Base-by-base conservation (phyloP, 2,888 invertebrate genomes). In the Bibio marci region DNA sequence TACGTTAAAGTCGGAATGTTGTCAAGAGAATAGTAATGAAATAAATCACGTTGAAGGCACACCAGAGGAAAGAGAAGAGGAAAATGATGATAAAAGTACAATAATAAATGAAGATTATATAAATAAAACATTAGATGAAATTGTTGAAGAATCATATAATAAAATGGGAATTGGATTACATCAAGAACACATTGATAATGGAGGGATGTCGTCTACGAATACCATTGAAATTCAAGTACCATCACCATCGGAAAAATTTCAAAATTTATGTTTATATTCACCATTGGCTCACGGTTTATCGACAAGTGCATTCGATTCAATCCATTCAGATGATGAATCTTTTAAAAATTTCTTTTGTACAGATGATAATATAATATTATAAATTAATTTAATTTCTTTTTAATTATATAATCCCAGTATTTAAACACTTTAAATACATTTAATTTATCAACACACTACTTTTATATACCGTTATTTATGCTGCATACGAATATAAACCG, bases 201-300 rank as follows among this genome's bases (percentile, higher is more conserved):
- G 22, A 6, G 22, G 22, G 8, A 6, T 22, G 8, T 4, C 31
- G 13, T 3, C 14, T 4, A 4, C 31, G 8, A 14, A 15, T 31
- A 13, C 15, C 3, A 14, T 31, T 15, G 33, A 33, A 18, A 17
- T 18, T n/a, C 70, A 66, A 53, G 55, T 70, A 13, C 71, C 72
- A 41, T 76, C 79, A 3, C 73, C 80, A 10, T 72, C 76, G 25
- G 67, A 71, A 49, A 71, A 73, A 46, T 62, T 78, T 44, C 70
- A 73, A 57, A 73, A 75, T 45, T 61, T 76, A 45, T 70, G 70
- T 46, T 59, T 76, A 36, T 70, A 74, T 53, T 58, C 58, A 17
- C 58, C 58, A 12, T n/a, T n/a, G n/a, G n/a, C n/a, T n/a, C n/a
- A n/a, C n/a, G n/a, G n/a, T n/a, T n/a, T n/a, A n/a, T 18, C 17